Conservation (phyloP, 1,140 invertebrate genomes). For the Aleiodes sp. region DNA sequence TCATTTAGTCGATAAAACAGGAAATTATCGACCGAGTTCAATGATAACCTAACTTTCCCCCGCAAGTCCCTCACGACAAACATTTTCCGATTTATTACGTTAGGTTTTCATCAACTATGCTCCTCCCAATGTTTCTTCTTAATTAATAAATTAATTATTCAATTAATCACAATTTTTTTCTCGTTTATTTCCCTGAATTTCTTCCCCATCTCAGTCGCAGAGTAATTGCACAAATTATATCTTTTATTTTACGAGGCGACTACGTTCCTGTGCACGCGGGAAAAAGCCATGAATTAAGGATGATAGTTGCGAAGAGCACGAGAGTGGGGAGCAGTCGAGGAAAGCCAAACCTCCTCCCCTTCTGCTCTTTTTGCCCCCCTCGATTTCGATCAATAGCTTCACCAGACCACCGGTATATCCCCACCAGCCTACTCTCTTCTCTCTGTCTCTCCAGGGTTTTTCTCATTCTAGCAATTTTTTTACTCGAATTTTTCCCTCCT, state of each 20-base stretch:
- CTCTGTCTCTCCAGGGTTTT: conserved; percentile 21
- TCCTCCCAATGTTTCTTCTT: too few species aligned
- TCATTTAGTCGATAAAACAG: too few species aligned
- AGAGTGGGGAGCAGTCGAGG: conserved; percentile 14
- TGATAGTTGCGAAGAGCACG: too few species aligned
- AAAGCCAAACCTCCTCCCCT: conserved; percentile 40
- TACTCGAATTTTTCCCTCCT: conserved; percentile 18
- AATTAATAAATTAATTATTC: too few species aligned
- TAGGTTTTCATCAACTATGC: too few species aligned
- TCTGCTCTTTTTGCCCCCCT: conserved; percentile 39
- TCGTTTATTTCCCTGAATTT: conserved; percentile 11
- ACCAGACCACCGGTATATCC: conserved; percentile 25
- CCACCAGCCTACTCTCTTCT: conserved; percentile 28
- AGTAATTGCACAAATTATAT: conserved; percentile 5
- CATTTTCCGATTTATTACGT: too few species aligned
- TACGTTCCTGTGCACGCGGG: conserved; percentile 35
- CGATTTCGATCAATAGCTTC: conserved; percentile 55
- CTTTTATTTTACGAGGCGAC: conserved; percentile 21
- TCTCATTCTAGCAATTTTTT: conserved; percentile 20
- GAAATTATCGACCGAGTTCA: too few species aligned
- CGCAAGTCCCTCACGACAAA: too few species aligned
- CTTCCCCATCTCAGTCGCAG: conserved; percentile 13
- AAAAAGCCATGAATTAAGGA: conserved; percentile 55
- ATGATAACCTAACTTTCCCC: too few species aligned
- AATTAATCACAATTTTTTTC: conserved; percentile 22